Evolutionary conservation across 2,797 vertebrate species (phyloP).

Genomic region (Glossophaga mutica): DNA sequence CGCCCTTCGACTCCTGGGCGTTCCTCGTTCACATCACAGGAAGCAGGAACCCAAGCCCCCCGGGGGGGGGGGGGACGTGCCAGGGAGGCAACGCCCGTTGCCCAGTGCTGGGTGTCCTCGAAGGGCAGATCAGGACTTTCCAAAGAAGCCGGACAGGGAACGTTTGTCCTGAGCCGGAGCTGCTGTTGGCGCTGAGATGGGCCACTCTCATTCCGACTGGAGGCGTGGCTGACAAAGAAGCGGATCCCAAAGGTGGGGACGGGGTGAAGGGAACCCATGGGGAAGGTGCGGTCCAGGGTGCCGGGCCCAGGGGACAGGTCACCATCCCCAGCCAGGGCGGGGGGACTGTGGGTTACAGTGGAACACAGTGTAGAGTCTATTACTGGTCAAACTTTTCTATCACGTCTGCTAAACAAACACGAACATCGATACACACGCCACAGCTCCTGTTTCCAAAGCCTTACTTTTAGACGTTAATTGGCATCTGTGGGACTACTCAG

Average conservation of each 20-base stretch:
- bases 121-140: neutral
- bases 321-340: neutral
- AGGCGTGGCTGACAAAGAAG: neutral
- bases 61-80: too few species aligned
- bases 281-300: neutral
- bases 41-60: neutral
- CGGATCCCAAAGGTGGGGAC: neutral
- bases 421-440: neutral
- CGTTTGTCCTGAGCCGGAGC: neutral
- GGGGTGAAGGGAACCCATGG: neutral
- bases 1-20: neutral
- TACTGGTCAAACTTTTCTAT: neutral
- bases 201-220: neutral
- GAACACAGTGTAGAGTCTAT: neutral
- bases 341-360: accelerated
- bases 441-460: neutral
- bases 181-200: accelerated
- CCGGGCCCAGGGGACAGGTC: too few species aligned
- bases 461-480: neutral
- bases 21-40: neutral
- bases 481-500: neutral
- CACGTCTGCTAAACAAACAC: neutral
- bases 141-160: neutral
- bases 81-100: neutral
- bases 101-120: neutral